phyloP scores from a whole-genome alignment of 1,140 invertebrate genomes.

The Liolophura sinensis region DNA sequence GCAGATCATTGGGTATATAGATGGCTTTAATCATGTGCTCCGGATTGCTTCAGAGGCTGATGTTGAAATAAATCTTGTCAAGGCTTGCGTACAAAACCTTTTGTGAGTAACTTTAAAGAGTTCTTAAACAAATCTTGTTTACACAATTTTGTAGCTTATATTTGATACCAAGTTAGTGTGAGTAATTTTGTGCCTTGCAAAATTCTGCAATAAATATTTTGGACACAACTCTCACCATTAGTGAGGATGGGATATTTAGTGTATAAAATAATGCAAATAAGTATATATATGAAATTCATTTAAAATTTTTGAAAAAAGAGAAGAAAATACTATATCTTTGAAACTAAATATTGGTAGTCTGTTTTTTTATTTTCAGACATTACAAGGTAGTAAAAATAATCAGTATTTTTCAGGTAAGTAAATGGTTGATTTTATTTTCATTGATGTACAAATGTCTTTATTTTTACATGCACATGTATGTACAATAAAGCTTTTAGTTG shows the following conservation, averaged over 20 bases:
- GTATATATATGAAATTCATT: too few species aligned
- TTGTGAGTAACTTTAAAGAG: constrained; percentile 62
- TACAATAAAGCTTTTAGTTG: too few species aligned
- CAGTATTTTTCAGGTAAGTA: constrained; percentile 78
- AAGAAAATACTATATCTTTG: too few species aligned
- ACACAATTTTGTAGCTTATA: background rate
- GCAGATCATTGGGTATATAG: constrained; percentile 82
- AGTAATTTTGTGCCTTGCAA: background rate
- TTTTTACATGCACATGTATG: background rate
- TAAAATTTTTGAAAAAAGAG: too few species aligned
- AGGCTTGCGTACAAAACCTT: constrained; percentile 92
- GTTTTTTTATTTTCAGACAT: constrained; percentile 61
- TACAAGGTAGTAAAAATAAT: constrained; percentile 80
- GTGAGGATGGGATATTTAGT: too few species aligned
- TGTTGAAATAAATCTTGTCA: constrained; percentile 91
- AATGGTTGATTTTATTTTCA: constrained; percentile 85
- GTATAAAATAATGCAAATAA: too few species aligned
- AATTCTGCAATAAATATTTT: too few species aligned
- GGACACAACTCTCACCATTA: too few species aligned
- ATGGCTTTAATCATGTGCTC: constrained; percentile 87
- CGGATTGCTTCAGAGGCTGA: constrained; percentile 70
- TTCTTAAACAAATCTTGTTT: background rate
- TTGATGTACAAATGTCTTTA: constrained; percentile 12
- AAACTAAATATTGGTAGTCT: too few species aligned
- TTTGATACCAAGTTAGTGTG: background rate